Percentiles rank a stretch among this genome's conserved stretches.
Evolutionary conservation across 2,113 vertebrate species (phyloP).

Genomic region (Rhinoptilus africanus): DNA sequence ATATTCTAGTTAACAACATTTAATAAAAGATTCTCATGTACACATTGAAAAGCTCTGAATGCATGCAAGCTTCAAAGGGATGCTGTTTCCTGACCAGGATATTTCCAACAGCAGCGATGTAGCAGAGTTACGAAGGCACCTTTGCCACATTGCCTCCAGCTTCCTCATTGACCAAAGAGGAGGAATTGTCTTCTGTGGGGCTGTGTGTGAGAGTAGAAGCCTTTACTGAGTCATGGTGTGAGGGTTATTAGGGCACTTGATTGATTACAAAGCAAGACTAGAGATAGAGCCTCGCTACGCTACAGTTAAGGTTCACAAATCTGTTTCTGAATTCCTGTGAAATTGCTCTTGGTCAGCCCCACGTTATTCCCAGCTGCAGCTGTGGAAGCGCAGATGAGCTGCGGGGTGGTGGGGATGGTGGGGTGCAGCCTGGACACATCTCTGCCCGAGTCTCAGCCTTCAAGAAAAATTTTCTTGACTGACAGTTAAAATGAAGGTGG

Average conservation of each 20-base stretch:
- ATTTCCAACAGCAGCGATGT: background rate
- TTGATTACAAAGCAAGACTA: background rate
- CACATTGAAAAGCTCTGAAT: background rate
- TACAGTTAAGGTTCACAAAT: background rate
- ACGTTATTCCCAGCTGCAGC: background rate
- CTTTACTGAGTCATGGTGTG: background rate
- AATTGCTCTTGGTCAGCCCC: background rate
- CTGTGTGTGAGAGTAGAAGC: background rate
- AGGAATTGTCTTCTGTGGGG: background rate
- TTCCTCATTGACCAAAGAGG: background rate
- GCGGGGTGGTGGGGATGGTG: too few relatives aligned
- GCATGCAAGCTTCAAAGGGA: background rate
- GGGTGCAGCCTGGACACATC: background rate
- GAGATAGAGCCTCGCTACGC: background rate
- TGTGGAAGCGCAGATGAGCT: background rate
- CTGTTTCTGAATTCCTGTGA: background rate
- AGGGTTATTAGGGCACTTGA: background rate
- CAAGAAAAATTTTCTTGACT: background rate
- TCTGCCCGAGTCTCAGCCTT: background rate
- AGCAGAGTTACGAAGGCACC: fast-evolving
- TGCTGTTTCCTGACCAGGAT: background rate
- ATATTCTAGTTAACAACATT: background rate
- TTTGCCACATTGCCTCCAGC: background rate
- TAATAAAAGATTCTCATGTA: background rate
- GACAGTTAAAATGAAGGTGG: background rate